A percentile compares a stretch with the other conserved stretches of the same genome.
Conservation (phyloP, 1,140 invertebrate species). For the Phymastichus coffea region DNA sequence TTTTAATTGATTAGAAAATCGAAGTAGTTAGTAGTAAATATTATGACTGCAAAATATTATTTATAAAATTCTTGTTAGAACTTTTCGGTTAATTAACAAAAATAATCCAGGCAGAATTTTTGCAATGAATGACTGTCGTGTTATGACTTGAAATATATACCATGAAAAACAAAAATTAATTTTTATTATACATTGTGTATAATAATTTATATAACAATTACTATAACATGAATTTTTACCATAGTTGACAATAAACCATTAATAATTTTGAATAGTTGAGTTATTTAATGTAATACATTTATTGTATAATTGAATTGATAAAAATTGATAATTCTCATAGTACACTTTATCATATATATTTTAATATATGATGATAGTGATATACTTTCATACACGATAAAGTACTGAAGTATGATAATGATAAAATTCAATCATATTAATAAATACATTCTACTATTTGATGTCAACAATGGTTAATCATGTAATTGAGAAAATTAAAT, state of each 20-base stretch:
- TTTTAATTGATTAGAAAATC: too few relatives aligned
- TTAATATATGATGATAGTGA: neutral
- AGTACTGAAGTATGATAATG: too few relatives aligned
- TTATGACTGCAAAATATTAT: too few relatives aligned
- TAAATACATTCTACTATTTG: too few relatives aligned
- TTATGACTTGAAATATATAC: neutral
- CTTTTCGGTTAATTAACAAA: too few relatives aligned
- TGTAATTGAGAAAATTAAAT: neutral
- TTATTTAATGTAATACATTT: slow-evolving; percentile 16
- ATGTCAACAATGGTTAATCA: neutral
- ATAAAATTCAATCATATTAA: neutral
- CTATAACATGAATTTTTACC: too few relatives aligned
- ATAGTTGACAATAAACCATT: neutral
- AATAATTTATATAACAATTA: neutral
- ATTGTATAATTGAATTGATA: slow-evolving; percentile 6
- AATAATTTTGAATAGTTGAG: slow-evolving; percentile 2
- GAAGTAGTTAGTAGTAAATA: too few relatives aligned
- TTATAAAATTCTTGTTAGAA: too few relatives aligned
- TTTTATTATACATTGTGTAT: neutral
- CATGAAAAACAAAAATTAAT: neutral
- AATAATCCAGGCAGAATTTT: too few relatives aligned
- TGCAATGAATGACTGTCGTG: too few relatives aligned
- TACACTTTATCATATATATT: slow-evolving; percentile 23
- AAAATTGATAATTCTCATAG: slow-evolving; percentile 12
- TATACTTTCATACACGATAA: slow-evolving; percentile 5